These are phyloP conservation scores for Apteryx mantelli DNA, from an alignment of 2,113 vertebrate genomes.

Conservation along the genomic window DNA sequence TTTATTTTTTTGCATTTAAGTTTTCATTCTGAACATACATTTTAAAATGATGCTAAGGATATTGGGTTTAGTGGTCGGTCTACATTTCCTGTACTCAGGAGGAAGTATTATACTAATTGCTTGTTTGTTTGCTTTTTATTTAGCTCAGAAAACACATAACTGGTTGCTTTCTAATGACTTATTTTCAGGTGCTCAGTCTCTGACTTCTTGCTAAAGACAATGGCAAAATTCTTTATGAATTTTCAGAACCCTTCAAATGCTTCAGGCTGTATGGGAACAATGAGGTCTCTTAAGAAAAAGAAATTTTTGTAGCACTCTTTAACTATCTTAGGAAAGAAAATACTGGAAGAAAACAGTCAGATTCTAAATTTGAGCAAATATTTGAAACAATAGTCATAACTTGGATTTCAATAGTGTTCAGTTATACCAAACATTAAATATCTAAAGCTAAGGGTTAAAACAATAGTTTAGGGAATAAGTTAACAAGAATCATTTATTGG, in stretches of 20 bases:
- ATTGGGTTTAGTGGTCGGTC: neutral
- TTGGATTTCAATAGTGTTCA: neutral
- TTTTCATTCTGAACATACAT: neutral
- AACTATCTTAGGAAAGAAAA: neutral
- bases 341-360: neutral
- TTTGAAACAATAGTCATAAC: neutral
- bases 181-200: neutral
- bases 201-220: neutral
- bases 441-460: neutral
- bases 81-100: neutral
- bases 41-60: neutral
- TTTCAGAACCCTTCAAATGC: fast-evolving
- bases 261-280: neutral
- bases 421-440: neutral
- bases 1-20: neutral
- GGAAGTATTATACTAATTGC: neutral
- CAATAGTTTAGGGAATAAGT: neutral
- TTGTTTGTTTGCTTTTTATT: neutral
- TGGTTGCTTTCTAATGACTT: neutral
- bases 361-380: neutral
- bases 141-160: neutral
- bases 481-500: neutral
- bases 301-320: neutral
- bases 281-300: neutral
- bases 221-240: neutral